phyloP scores from a whole-genome alignment of 2,113 vertebrate species.

The Herpailurus yagouaroundi region DNA sequence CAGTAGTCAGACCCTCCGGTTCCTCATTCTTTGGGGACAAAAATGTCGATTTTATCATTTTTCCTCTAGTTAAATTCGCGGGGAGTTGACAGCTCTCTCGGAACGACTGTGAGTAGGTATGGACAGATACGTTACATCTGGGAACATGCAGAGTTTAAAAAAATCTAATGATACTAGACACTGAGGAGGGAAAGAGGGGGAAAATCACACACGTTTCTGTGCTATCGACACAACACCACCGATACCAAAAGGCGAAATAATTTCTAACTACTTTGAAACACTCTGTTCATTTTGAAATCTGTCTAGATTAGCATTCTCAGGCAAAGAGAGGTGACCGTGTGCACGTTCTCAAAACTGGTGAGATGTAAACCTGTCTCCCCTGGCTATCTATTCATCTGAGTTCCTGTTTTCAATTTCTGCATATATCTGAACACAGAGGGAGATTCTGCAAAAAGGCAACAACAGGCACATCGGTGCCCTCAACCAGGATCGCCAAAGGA shows the following conservation, averaged over 20 bases:
- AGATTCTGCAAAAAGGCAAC: not conserved
- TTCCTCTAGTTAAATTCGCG: not conserved
- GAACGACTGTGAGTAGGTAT: not conserved
- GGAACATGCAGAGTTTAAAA: not conserved
- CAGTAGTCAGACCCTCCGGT: not conserved
- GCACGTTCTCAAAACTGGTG: not conserved
- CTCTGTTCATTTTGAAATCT: not conserved
- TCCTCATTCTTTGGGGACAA: not conserved
- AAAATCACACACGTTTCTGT: not conserved
- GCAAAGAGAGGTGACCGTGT: not conserved
- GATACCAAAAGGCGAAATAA: not conserved
- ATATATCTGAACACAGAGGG: not conserved
- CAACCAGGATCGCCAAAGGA: not conserved
- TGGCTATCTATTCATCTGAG: not conserved
- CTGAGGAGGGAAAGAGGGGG: not conserved
- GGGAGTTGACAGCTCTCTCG: not conserved
- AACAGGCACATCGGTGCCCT: not conserved
- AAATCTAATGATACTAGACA: not conserved
- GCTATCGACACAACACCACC: not conserved
- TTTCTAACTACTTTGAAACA: not conserved
- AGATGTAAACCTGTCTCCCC: not conserved
- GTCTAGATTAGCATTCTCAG: not conserved
- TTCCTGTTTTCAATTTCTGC: not conserved
- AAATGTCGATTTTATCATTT: slow-evolving; percentile 28
- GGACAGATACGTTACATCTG: not conserved